Evolutionary conservation across 1,140 invertebrate species (phyloP), one percentile per base, ranked within the genome.

Genomic region (Adelges cooleyi): DNA sequence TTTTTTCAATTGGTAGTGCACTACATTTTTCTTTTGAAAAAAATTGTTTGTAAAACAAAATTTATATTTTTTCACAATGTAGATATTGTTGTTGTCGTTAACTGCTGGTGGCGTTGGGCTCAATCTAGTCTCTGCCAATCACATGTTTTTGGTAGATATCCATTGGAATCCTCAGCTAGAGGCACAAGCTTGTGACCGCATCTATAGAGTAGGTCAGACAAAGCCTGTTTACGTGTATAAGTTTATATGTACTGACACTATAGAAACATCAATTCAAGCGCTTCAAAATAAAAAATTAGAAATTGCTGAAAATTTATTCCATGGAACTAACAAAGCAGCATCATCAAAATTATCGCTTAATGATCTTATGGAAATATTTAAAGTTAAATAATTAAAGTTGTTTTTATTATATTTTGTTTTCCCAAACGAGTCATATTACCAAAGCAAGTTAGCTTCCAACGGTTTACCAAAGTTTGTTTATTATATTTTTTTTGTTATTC

Each of bases 161-260:
- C 92, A 95, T 75, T 96, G 92, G 92, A 96, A 96, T 79, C 92
- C 92, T 1, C 90, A 94, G 69, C 76, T 95, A 23, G 92, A 95
- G 75, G 77, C 84, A 3, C 92, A 96, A 73, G 92, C 92, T 0
- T 89, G 89, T 77, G 92, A 95, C 76, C 78, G 92, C 46, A 86
- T 95, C 44, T 92, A 95, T 76, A 78, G 92, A 62, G 84, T 94
- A 46, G 92, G 92, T 0, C 92, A 96, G 73, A 83, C 73, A 13
- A 88, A 86, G 72, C 72, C 81, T 71, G 91, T 94, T 0, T 78
- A 81, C 53, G 83, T 95, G 49, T 90, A 93, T 73, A 91, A 87
- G 85, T 89, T 75, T 72, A 75, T 70, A 22, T 23, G 33, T 27
- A 2, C 18, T 1, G 40, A 44, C 65, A 65, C 13, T 33, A 17